Conservation (phyloP, 2,888 invertebrate genomes). For the Phytoseiulus persimilis region DNA sequence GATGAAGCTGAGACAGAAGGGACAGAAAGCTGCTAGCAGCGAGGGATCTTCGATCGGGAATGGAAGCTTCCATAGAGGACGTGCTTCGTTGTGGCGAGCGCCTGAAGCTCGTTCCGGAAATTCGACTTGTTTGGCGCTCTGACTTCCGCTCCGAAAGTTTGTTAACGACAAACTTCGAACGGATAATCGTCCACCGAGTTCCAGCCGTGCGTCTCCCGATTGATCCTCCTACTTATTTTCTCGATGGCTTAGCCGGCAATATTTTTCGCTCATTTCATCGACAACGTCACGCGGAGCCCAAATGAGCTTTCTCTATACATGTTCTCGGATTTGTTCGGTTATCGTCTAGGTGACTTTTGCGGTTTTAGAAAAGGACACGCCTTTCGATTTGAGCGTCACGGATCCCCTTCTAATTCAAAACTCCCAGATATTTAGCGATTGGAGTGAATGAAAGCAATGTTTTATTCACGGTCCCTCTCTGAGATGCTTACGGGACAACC, state of each 20-base stretch:
- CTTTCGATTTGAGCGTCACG: not conserved
- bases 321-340: not conserved
- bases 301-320: no score
- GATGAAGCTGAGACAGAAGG: no score
- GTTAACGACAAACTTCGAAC: not conserved
- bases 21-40: no score
- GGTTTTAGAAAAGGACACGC: not conserved
- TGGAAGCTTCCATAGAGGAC: not conserved
- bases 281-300: not conserved
- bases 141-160: not conserved
- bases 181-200: not conserved
- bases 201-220: not conserved
- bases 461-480: not conserved
- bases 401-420: not conserved
- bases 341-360: not conserved
- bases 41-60: not conserved
- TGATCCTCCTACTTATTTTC: not conserved
- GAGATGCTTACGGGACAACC: not conserved
- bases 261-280: not conserved
- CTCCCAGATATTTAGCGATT: not conserved
- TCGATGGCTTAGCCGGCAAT: not conserved
- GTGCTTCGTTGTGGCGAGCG: not conserved
- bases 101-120: not conserved
- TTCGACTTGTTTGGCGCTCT: not conserved
- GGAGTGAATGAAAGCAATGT: not conserved